phyloP scores from a whole-genome alignment of 1,140 invertebrate genomes.

The Camponotus pennsylvanicus region DNA sequence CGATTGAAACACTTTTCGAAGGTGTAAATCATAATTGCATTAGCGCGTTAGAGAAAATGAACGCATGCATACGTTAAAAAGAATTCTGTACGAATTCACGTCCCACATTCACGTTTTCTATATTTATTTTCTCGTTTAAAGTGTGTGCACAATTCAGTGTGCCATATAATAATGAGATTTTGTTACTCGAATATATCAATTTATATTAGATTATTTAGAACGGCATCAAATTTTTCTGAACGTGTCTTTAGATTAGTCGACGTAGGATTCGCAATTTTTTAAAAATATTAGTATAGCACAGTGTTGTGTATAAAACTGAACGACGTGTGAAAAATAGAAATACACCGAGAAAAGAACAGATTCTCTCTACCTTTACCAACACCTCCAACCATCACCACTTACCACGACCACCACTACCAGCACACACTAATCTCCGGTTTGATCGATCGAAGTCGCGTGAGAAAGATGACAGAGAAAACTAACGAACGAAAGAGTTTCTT shows the following conservation, averaged over 20 bases:
- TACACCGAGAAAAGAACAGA: conserved; percentile 52
- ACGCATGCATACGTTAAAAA: conserved; percentile 36
- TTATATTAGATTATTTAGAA: background rate
- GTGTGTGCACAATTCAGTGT: background rate
- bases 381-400: background rate
- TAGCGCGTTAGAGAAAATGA: conserved; percentile 18
- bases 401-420: conserved; percentile 56
- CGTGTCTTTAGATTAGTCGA: background rate
- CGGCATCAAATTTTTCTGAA: background rate
- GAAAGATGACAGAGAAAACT: conserved; percentile 46
- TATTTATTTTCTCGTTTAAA: background rate
- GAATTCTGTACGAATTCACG: background rate
- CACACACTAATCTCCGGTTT: conserved; percentile 56
- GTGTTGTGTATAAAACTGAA: background rate
- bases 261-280: too few species aligned
- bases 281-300: conserved; percentile 11
- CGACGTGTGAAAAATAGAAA: conserved; percentile 29
- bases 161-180: background rate
- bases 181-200: background rate
- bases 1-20: background rate
- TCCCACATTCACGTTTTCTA: background rate
- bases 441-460: conserved; percentile 43
- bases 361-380: conserved; percentile 14
- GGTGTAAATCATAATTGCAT: background rate
- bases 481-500: conserved; percentile 47